Conservation (phyloP, 2,113 vertebrate species). For the Neodontobutis hainanensis region DNA sequence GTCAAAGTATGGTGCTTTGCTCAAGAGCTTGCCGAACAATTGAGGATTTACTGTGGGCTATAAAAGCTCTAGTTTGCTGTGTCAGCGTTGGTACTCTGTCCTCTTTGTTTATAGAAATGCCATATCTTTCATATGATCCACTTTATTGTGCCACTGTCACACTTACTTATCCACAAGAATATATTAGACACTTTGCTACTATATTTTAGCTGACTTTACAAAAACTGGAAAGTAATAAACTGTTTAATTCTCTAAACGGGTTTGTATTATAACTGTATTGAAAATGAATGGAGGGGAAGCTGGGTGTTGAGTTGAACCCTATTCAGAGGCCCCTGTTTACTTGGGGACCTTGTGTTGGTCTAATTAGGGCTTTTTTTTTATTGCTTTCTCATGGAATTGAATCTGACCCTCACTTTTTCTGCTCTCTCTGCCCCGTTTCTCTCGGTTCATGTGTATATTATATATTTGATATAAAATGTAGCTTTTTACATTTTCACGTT, state of each 20-base stretch:
- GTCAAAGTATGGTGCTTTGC: slow-evolving; percentile 4
- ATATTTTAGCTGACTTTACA: neutral
- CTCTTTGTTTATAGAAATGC: neutral
- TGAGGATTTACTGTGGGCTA: neutral
- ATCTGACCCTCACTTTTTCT: slow-evolving; percentile 10
- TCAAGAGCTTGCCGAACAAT: neutral
- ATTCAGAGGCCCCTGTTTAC: slow-evolving; percentile 32
- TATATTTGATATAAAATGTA: no score
- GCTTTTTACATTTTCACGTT: neutral
- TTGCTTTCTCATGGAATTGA: slow-evolving; percentile 11
- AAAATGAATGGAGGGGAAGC: slow-evolving; percentile 8
- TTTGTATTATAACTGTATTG: slow-evolving; percentile 6
- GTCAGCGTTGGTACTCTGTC: no score
- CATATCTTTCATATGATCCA: neutral
- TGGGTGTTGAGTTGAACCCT: slow-evolving; percentile 12
- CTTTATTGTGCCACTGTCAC: no score
- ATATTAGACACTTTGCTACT: neutral
- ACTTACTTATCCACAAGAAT: no score
- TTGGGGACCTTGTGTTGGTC: slow-evolving; percentile 41
- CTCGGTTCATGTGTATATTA: neutral
- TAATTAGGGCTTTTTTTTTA: slow-evolving; percentile 59
- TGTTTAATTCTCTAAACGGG: neutral
- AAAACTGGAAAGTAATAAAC: neutral
- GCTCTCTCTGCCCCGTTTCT: neutral
- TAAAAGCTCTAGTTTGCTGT: neutral